Conservation (phyloP, 2,888 invertebrate genomes). For the Oscheius sp. region DNA sequence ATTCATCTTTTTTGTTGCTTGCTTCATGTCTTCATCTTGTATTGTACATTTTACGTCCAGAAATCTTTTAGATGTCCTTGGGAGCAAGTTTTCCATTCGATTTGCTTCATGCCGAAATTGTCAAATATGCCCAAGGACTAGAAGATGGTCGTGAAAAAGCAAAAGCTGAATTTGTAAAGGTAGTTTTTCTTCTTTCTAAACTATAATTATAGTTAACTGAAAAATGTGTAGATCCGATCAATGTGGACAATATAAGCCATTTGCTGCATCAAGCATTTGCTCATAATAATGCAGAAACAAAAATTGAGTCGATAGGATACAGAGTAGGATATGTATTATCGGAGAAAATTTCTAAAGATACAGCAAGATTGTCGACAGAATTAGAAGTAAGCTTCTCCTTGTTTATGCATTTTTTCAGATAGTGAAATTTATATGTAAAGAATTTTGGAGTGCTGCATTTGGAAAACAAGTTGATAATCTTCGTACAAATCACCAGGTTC, state of each 20-base stretch:
- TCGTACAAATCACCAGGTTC: conserved; percentile 85
- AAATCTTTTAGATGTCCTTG: conserved; percentile 19
- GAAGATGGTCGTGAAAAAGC: conserved; percentile 44
- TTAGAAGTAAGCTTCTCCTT: conserved; percentile 78
- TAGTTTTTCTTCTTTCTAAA: background rate
- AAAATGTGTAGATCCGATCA: conserved; percentile 33
- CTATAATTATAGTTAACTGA: conserved; percentile 35
- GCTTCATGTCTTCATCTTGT: background rate
- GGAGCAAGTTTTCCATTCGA: conserved; percentile 59
- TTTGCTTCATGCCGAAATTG: conserved; percentile 64
- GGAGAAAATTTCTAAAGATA: conserved; percentile 72
- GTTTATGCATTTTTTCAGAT: conserved; percentile 74
- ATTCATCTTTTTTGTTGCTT: background rate
- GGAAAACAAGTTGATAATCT: conserved; percentile 98
- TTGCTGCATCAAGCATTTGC: conserved; percentile 53
- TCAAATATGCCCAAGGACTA: conserved; percentile 53
- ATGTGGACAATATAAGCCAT: conserved; percentile 40
- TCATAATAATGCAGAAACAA: conserved; percentile 64
- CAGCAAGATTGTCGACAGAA: conserved; percentile 83
- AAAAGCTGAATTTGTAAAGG: conserved; percentile 41
- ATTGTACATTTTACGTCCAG: background rate
- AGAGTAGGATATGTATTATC: conserved; percentile 75
- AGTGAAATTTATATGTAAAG: conserved; percentile 98
- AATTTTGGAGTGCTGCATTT: conserved; percentile 96
- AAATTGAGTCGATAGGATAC: conserved; percentile 75